Conservation (phyloP, 2,797 vertebrate species). For the Alexandromys oeconomus region DNA sequence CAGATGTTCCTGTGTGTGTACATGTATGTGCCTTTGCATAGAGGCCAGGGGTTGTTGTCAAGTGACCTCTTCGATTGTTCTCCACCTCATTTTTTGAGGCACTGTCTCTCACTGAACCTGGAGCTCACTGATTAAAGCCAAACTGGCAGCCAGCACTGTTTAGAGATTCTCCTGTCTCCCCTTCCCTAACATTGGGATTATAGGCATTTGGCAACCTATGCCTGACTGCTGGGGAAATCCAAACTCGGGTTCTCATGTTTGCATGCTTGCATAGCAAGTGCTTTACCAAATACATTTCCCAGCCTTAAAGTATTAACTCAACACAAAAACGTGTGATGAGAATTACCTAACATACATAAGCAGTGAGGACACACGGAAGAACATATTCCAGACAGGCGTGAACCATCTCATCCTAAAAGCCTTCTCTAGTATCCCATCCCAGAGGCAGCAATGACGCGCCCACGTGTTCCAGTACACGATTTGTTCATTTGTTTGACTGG, state of each 20-base stretch:
- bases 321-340: background rate
- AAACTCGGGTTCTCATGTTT: background rate
- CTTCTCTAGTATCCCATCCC: background rate
- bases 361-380: background rate
- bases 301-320: slow-evolving; percentile 17
- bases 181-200: background rate
- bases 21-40: background rate
- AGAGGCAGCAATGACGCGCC: background rate
- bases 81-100: background rate
- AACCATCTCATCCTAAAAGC: background rate
- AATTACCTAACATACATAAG: background rate
- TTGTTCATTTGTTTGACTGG: background rate
- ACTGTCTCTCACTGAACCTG: background rate
- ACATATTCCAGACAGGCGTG: fast-evolving
- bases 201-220: background rate
- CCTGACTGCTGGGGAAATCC: background rate
- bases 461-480: background rate
- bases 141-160: background rate
- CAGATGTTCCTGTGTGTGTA: background rate
- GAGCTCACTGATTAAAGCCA: background rate
- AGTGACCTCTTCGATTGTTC: background rate
- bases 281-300: background rate
- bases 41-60: background rate
- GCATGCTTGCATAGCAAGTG: background rate
- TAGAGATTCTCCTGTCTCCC: background rate